Evolutionary conservation across 1,140 invertebrate species (phyloP), one percentile per base, ranked within the genome.

Genomic region (Ceratina calcarata): DNA sequence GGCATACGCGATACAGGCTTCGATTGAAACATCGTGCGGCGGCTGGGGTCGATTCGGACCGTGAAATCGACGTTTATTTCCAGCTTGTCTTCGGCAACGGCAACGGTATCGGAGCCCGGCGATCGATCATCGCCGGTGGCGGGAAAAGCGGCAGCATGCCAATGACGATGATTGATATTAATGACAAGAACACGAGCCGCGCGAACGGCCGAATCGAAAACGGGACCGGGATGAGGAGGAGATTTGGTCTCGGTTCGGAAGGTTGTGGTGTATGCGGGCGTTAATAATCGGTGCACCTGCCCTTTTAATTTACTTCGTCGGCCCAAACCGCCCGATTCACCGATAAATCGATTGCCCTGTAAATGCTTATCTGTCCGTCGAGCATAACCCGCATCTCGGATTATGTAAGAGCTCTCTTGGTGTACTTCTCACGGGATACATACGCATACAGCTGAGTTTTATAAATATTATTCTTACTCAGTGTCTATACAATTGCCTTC

Each of bases 291-390:
- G 55, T 78, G 77, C 85, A 71, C 60, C 79, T 88, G 77, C 81
- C 73, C 66, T 83, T 88, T 86, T 86, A 86, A 88, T 88, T 88
- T 86, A 88, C 84, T 86, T 81, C 45, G 74, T 75, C 80, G 71
- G 65, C 37, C 37, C 37, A 2, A 6, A 3, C 10, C 37, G 37
- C 37, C 70, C 64, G 79, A 79, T 75, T 58, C 72, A 76, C 61
- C 74, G 75, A 83, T 81, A 81, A 82, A 84, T 86, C 84, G 81
- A 88, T 87, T 86, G 82, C 81, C 73, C 81, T 83, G 86, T 84
- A 84, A 88, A 87, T 83, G 84, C 82, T 86, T 88, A 88, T 88
- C 86, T 76, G 66, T 60, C 70, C 85, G 79, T 86, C 83, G 78
- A 87, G 75, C 83, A 81, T 68, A 76, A 73, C 60, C 70, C 70